Evolutionary conservation across 2,888 invertebrate species (phyloP).

Genomic region (Hypomecis punctinalis): DNA sequence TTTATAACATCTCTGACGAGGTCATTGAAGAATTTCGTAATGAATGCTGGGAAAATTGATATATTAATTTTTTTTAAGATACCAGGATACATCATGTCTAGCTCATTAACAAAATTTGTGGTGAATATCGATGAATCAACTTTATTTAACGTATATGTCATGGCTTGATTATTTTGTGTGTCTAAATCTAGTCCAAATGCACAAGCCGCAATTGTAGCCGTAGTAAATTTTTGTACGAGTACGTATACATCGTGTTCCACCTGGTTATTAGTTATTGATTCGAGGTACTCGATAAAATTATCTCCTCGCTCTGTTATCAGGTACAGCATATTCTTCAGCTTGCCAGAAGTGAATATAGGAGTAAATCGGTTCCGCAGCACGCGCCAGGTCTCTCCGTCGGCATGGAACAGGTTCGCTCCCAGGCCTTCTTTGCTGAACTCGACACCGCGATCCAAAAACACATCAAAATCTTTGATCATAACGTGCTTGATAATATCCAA

Average conservation of each 20-base stretch:
- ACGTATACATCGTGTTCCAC: slow-evolving; percentile 49
- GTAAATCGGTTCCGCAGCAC: slow-evolving; percentile 57
- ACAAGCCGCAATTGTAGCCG: slow-evolving; percentile 55
- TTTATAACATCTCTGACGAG: slow-evolving; percentile 49
- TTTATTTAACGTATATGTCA: slow-evolving; percentile 34
- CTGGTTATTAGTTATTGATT: slow-evolving; percentile 28
- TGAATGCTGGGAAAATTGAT: slow-evolving; percentile 49
- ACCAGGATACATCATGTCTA: slow-evolving; percentile 60
- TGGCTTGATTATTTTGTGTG: slow-evolving; percentile 38
- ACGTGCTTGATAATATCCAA: slow-evolving; percentile 62
- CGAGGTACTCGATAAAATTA: slow-evolving; percentile 49
- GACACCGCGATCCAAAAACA: slow-evolving; percentile 59
- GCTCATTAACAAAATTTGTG: slow-evolving; percentile 40
- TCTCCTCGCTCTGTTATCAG: slow-evolving; percentile 58
- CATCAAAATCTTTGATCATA: slow-evolving; percentile 66
- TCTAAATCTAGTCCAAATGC: slow-evolving; percentile 61
- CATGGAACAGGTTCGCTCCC: slow-evolving; percentile 60
- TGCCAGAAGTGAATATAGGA: slow-evolving; percentile 65
- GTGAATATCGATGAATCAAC: slow-evolving; percentile 42
- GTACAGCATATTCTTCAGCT: slow-evolving; percentile 65
- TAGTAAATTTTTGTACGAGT: slow-evolving; percentile 55
- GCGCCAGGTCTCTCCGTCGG: slow-evolving; percentile 62
- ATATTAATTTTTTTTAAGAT: slow-evolving; percentile 51
- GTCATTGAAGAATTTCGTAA: slow-evolving; percentile 50
- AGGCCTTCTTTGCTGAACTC: slow-evolving; percentile 57